Percentiles rank a stretch among this genome's conserved stretches.
Conservation (phyloP, 2,888 invertebrate species). For the Drosophila formosana region DNA sequence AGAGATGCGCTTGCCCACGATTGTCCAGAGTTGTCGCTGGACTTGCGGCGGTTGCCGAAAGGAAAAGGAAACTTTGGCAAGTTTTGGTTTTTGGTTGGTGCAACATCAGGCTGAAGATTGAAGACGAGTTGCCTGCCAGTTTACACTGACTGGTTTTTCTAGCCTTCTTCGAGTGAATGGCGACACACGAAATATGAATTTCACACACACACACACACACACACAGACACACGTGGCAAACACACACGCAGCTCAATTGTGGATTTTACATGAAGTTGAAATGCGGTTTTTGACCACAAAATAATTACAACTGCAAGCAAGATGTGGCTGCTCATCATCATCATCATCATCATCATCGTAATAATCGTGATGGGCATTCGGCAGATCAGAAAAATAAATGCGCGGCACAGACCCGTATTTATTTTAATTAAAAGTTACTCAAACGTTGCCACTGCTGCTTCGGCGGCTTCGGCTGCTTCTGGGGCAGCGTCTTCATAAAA, state of each 20-base stretch:
- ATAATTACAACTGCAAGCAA: constrained; percentile 37
- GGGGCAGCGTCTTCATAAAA: constrained; percentile 40
- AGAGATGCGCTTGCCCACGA: constrained; percentile 59
- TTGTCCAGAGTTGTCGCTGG: constrained; percentile 25
- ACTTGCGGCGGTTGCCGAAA: constrained; percentile 34
- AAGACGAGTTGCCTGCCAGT: constrained; percentile 44
- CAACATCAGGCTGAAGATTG: constrained; percentile 12
- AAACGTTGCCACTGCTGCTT: constrained; percentile 35
- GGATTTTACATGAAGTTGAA: constrained; percentile 49
- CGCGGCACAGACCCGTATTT: constrained; percentile 16
- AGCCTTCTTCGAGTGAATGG: constrained; percentile 46
- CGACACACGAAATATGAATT: constrained; percentile 72
- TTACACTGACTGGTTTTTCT: constrained; percentile 61
- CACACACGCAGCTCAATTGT: constrained; percentile 17
- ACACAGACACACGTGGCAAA: not conserved
- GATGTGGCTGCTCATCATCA: constrained; percentile 16
- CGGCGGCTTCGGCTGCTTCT: constrained; percentile 31
- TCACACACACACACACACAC: constrained; percentile 24
- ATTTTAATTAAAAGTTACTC: constrained; percentile 69
- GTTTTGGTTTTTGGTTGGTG: not conserved
- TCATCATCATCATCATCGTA: constrained; percentile 5
- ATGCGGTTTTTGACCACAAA: constrained; percentile 69
- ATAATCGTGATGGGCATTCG: constrained; percentile 3
- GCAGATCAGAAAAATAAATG: constrained; percentile 11
- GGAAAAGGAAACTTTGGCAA: constrained; percentile 59